Conservation (phyloP, 2,113 vertebrate species). For the Podiceps cristatus region DNA sequence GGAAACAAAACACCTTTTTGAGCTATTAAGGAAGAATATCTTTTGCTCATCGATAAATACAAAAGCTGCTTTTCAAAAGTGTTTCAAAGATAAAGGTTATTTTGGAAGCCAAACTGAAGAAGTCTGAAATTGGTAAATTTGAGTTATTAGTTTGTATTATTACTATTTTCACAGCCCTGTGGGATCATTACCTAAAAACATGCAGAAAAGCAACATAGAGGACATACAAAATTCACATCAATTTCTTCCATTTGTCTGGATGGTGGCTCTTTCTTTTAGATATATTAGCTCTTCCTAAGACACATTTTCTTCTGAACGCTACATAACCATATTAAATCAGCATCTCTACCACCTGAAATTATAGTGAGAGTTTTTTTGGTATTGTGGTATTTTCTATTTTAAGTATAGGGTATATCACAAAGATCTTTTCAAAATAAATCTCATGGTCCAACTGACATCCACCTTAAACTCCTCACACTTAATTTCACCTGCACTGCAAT, state of each 20-base stretch:
- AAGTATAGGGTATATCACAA: neutral
- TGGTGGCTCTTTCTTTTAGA: neutral
- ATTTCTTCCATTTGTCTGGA: neutral
- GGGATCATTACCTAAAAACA: neutral
- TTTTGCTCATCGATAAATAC: conserved; percentile 27
- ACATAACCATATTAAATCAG: neutral
- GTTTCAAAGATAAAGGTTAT: conserved; percentile 42
- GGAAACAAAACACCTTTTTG: conserved; percentile 62
- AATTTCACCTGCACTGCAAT: neutral
- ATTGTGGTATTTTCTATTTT: neutral
- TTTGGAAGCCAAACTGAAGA: neutral
- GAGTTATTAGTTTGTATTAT: neutral
- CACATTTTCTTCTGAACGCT: neutral
- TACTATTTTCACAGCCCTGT: neutral
- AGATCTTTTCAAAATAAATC: neutral
- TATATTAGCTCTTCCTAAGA: neutral
- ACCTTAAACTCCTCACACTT: neutral
- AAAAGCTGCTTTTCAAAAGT: conserved; percentile 42
- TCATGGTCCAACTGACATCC: neutral
- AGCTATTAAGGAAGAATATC: conserved; percentile 54
- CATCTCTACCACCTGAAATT: neutral
- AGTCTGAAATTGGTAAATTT: neutral
- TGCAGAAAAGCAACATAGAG: neutral
- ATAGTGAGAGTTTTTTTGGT: rapidly evolving
- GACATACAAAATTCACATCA: neutral